Conservation (phyloP, 2,888 invertebrate species). For the Cantharis flavilabris region DNA sequence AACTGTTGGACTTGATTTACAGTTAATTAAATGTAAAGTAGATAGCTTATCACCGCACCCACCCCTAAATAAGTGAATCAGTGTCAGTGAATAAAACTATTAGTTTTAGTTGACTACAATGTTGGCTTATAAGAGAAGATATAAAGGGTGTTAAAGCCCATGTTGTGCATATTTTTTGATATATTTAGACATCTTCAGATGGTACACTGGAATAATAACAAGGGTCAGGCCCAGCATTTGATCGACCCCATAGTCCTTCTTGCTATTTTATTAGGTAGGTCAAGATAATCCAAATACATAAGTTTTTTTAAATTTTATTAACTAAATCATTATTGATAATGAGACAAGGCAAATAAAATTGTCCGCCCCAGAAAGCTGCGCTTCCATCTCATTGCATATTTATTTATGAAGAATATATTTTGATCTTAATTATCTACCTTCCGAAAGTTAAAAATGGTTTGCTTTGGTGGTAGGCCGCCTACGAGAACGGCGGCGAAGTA, state of each 20-base stretch:
- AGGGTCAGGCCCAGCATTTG: constrained; percentile 16
- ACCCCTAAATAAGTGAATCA: constrained; percentile 15
- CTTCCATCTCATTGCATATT: neutral
- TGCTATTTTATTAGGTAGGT: constrained; percentile 17
- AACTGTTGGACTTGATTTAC: neutral
- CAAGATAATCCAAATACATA: neutral
- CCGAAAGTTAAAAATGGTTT: neutral
- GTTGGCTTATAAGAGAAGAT: constrained; percentile 53
- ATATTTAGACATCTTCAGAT: constrained; percentile 20
- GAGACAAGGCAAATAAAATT: neutral
- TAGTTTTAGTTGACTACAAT: constrained; percentile 31
- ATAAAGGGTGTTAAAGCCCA: constrained; percentile 15
- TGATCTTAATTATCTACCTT: neutral
- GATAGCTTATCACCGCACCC: constrained; percentile 8
- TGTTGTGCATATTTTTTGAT: constrained; percentile 2
- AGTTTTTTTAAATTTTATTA: neutral
- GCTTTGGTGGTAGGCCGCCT: constrained; percentile 24
- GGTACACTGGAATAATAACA: constrained; percentile 14
- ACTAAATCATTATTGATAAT: neutral
- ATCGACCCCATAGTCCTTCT: constrained; percentile 6
- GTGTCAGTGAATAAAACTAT: neutral
- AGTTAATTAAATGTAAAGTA: neutral
- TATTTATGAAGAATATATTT: neutral
- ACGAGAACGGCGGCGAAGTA: constrained; percentile 28
- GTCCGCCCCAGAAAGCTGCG: neutral